Percentiles rank a stretch among this genome's conserved stretches.
These are phyloP conservation scores for Sitta carolinensis DNA, from an alignment of 2,797 vertebrate genomes.

Conservation along the genomic window DNA sequence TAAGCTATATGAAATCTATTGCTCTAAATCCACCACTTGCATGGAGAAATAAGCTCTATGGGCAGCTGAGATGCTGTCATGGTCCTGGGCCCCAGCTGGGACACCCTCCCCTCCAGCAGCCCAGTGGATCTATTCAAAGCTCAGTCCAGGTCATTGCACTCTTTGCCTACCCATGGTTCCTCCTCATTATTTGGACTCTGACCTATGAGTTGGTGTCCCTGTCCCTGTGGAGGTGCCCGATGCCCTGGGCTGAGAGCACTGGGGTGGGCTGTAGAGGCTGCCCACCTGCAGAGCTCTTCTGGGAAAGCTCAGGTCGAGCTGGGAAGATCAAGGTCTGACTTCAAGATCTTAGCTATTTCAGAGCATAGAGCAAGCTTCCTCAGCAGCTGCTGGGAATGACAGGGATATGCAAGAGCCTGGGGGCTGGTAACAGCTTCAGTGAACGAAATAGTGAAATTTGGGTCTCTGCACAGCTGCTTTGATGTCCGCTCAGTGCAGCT, in stretches of 20 bases:
- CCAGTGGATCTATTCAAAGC: background rate
- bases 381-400: background rate
- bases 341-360: background rate
- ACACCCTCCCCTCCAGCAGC: background rate
- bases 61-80: background rate
- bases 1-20: background rate
- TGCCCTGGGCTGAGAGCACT: background rate
- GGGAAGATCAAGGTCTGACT: background rate
- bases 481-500: background rate
- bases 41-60: background rate
- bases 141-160: accelerated
- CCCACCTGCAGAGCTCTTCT: background rate
- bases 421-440: background rate
- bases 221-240: background rate
- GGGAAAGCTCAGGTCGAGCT: background rate
- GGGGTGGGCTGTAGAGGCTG: background rate
- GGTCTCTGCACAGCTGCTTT: conserved; percentile 4
- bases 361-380: background rate
- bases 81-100: background rate
- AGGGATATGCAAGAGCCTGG: background rate
- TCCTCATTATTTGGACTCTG: background rate
- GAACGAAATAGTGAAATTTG: background rate
- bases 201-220: background rate
- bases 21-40: background rate
- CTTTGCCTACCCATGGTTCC: background rate